phyloP scores from a whole-genome alignment of 2,113 vertebrate species.

The Gobiocypris rarus region DNA sequence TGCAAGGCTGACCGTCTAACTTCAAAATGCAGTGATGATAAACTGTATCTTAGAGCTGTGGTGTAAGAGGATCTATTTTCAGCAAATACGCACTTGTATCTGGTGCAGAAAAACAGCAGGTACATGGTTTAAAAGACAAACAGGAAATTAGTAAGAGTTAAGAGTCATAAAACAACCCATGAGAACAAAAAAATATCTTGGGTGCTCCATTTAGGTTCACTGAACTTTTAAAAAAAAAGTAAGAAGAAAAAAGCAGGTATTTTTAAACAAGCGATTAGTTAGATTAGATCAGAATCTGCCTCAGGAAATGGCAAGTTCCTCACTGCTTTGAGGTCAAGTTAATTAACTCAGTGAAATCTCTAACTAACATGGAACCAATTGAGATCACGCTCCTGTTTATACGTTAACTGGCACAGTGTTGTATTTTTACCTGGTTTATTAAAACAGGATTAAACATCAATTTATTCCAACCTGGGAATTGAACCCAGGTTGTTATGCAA shows the following conservation, averaged over 20 bases:
- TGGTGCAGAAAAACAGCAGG: neutral
- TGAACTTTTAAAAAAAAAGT: neutral
- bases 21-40: slow-evolving; percentile 15
- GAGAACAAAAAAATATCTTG: neutral
- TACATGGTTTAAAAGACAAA: neutral
- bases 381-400: slow-evolving; percentile 6
- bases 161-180: neutral
- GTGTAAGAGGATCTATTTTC: slow-evolving; percentile 6
- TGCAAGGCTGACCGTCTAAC: neutral
- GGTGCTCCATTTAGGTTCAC: neutral
- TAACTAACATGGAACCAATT: neutral
- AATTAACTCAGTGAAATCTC: slow-evolving; percentile 3
- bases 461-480: slow-evolving; percentile 3
- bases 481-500: neutral
- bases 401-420: neutral
- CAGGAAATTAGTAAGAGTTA: neutral
- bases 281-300: neutral
- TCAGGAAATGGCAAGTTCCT: neutral
- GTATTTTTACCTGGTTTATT: neutral
- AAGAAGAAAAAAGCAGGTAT: neutral
- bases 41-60: slow-evolving; percentile 23
- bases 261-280: neutral
- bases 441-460: neutral
- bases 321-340: neutral
- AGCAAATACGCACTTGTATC: neutral